Evolutionary conservation across 2,797 vertebrate genomes (phyloP).

Genomic region (Nothura maculosa): DNA sequence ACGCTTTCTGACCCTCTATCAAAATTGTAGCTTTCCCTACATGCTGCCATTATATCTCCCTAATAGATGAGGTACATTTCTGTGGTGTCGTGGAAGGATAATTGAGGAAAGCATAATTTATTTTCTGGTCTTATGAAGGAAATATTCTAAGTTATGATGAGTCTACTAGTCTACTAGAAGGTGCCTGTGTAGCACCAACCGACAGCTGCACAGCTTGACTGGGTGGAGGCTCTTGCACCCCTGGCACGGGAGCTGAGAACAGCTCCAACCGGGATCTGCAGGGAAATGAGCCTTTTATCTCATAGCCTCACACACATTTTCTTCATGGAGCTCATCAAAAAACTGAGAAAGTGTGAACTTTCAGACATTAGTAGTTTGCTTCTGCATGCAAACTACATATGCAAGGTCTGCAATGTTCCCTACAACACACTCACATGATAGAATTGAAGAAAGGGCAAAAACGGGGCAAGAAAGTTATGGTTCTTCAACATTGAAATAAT

Average conservation of each 20-base stretch:
- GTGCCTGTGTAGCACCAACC: not conserved
- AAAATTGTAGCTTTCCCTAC: not conserved
- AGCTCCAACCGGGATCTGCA: not conserved
- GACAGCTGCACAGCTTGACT: not conserved
- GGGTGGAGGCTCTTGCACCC: not conserved
- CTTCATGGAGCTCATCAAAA: not conserved
- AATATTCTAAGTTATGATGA: not conserved
- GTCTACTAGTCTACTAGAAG: not conserved
- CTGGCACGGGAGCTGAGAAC: not conserved
- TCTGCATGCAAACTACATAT: not conserved
- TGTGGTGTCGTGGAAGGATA: not conserved
- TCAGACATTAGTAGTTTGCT: not conserved
- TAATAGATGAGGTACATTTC: not conserved
- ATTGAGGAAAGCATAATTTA: not conserved
- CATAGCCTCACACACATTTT: not conserved
- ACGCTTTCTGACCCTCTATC: not conserved
- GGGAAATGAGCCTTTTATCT: accelerated
- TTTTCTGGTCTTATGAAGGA: not conserved
- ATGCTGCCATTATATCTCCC: not conserved
- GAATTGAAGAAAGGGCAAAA: not conserved
- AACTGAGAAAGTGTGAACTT: not conserved
- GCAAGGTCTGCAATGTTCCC: not conserved
- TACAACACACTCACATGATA: not conserved
- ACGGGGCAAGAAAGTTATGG: not conserved
- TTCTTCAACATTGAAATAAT: not conserved